These are phyloP conservation scores for Nothocercus nigrocapillus DNA, from an alignment of 2,113 vertebrate genomes.

Conservation along the genomic window DNA sequence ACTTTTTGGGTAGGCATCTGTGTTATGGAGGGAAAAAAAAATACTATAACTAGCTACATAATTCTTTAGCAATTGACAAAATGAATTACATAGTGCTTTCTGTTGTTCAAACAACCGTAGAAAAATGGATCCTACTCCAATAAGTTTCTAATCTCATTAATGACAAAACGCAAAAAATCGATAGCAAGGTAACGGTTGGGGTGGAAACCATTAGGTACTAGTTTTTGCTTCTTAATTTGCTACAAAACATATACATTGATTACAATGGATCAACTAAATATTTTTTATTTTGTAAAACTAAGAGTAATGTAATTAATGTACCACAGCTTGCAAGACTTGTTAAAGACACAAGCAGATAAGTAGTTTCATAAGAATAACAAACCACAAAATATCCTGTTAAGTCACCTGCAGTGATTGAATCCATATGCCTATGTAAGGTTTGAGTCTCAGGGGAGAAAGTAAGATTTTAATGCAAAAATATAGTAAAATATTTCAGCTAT, in stretches of 20 bases:
- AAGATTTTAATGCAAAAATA: not conserved
- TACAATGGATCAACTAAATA: not conserved
- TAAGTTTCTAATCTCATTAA: not conserved
- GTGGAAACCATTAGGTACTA: not conserved
- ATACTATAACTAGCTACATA: not conserved
- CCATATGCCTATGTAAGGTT: not conserved
- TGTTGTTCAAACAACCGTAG: not conserved
- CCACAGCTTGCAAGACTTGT: not conserved
- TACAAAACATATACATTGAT: not conserved
- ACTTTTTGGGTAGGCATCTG: constrained; percentile 97
- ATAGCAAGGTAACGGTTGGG: not conserved
- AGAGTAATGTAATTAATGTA: not conserved
- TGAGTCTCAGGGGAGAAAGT: not conserved
- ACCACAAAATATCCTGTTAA: not conserved
- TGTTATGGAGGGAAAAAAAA: constrained; percentile 9
- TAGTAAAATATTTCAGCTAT: not conserved
- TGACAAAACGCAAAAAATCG: not conserved
- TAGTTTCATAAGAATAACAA: not conserved
- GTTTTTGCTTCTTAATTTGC: not conserved
- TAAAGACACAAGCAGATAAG: not conserved
- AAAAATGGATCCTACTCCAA: not conserved
- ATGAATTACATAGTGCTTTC: not conserved
- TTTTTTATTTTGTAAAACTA: not conserved
- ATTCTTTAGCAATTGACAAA: not conserved
- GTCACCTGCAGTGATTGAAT: not conserved